Base-by-base conservation (phyloP, 2,888 invertebrate species). In the Stenchaetothrips biformis region DNA sequence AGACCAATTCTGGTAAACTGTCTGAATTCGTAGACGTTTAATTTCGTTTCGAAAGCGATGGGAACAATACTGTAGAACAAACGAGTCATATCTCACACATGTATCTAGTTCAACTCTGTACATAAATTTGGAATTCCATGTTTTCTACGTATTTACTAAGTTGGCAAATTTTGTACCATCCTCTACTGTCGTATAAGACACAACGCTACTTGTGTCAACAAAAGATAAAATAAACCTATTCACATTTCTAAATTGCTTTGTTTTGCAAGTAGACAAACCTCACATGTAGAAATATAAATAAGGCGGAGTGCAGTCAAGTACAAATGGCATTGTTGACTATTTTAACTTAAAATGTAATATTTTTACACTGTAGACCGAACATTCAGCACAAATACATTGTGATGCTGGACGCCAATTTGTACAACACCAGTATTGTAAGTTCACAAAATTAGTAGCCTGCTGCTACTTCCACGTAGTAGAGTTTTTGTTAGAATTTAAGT, bases 1-100 rank as follows among this genome's bases (percentile, higher is more conserved):
- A 67, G 67, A 67, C 67, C 67, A 67, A 67, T n/a, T 67, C 67
- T 67, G 67, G 67, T 67, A 21, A 21, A 67, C 67, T 62, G 62
- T 62, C 62, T 62, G 62, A 62, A 62, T 67, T 67, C 21, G 21
- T 67, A 21, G 16, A 9, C 6, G 9, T 21, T 21, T 67, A 9
- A 62, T 67, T 67, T 21, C 67, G n/a, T 67, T 67, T 67, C 21
- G 25, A 21, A 67, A 67, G 67, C 18, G 9, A 9, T 67, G 67
- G 67, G 67, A 67, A 21, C 67, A 67, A 67, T 67, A 67, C 67
- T 67, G 21, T 67, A 67, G 67, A 53, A 16, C n/a, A 67, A 67
- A 21, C 4, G 37, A 67, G 67, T 67, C 67, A 67, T 67, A 67
- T 67, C 21, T 67, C 67, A 21, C 67, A 67, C 67, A 0, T 21